Percentiles rank a stretch among this genome's conserved stretches.
Conservation (phyloP, 2,888 invertebrate species). For the Loripinus fragilis region DNA sequence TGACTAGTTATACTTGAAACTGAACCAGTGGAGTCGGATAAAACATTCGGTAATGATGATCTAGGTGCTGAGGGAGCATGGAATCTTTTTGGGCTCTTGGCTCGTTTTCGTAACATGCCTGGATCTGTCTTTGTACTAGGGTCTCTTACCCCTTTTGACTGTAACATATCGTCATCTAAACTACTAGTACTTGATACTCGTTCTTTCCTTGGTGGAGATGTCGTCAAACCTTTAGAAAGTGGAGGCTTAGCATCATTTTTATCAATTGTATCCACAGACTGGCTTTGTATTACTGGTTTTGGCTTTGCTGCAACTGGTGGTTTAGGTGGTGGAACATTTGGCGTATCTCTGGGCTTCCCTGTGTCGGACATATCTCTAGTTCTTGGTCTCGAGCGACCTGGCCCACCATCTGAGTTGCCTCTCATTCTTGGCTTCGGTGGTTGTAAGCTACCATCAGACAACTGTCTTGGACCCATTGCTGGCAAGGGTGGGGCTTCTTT, state of each 20-base stretch:
- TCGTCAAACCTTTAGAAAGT: neutral
- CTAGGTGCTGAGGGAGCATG: conserved; percentile 68
- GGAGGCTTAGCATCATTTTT: neutral
- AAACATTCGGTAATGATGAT: conserved; percentile 52
- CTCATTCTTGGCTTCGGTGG: conserved; percentile 49
- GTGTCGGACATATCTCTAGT: conserved; percentile 42
- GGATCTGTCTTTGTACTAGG: conserved; percentile 45
- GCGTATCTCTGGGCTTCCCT: conserved; percentile 46
- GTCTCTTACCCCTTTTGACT: conserved; percentile 24
- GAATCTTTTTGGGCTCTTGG: conserved; percentile 75
- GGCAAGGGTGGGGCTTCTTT: conserved; percentile 59
- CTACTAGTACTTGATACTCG: conserved; percentile 29
- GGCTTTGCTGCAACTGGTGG: conserved; percentile 45
- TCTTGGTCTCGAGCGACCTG: conserved; percentile 42
- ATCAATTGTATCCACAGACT: conserved; percentile 20
- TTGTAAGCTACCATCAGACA: conserved; percentile 22
- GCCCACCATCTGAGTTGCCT: conserved; percentile 47
- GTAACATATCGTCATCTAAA: conserved; percentile 32
- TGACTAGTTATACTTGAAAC: conserved; percentile 35
- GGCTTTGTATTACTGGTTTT: conserved; percentile 21
- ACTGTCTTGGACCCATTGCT: conserved; percentile 46
- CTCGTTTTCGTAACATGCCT: conserved; percentile 65
- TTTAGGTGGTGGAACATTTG: conserved; percentile 51
- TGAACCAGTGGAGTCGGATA: conserved; percentile 42
- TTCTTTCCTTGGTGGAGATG: conserved; percentile 34